Percentiles rank a stretch among this genome's conserved stretches.
Conservation (phyloP, 2,797 vertebrate species). For the Buceros bicornis region DNA sequence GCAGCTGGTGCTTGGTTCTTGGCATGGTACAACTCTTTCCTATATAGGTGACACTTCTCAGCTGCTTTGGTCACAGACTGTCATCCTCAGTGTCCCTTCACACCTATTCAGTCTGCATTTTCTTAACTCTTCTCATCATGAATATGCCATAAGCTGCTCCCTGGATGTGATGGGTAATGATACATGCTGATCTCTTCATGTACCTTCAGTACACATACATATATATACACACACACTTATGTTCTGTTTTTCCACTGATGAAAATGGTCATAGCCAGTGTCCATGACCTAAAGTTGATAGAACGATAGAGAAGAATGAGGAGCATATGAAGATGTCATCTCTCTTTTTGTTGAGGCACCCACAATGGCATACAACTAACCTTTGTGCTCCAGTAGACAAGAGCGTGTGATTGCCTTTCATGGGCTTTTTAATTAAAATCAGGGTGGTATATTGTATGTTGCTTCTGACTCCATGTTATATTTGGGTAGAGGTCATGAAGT, state of each 20-base stretch:
- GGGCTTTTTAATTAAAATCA: not conserved
- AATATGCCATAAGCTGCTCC: not conserved
- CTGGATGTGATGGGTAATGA: not conserved
- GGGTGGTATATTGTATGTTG: not conserved
- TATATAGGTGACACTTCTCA: not conserved
- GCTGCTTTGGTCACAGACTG: not conserved
- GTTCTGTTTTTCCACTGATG: not conserved
- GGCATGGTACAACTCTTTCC: not conserved
- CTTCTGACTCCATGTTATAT: slow-evolving; percentile 13
- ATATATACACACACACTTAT: not conserved
- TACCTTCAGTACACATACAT: not conserved
- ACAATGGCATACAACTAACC: not conserved
- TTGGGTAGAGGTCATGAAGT: not conserved
- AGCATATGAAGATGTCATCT: not conserved
- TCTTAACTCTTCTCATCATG: not conserved
- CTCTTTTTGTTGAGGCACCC: not conserved
- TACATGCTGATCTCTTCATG: not conserved
- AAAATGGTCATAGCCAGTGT: not conserved
- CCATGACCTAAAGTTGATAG: not conserved
- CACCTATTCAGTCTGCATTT: not conserved
- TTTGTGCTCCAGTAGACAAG: not conserved
- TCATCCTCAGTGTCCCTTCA: not conserved
- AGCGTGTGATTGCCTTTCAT: not conserved
- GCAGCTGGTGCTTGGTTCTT: slow-evolving; percentile 18
- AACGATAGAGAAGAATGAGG: not conserved